Percentiles rank a stretch among this genome's conserved stretches.
phyloP scores from a whole-genome alignment of 2,888 invertebrate species.

The Odontomyia ornata region DNA sequence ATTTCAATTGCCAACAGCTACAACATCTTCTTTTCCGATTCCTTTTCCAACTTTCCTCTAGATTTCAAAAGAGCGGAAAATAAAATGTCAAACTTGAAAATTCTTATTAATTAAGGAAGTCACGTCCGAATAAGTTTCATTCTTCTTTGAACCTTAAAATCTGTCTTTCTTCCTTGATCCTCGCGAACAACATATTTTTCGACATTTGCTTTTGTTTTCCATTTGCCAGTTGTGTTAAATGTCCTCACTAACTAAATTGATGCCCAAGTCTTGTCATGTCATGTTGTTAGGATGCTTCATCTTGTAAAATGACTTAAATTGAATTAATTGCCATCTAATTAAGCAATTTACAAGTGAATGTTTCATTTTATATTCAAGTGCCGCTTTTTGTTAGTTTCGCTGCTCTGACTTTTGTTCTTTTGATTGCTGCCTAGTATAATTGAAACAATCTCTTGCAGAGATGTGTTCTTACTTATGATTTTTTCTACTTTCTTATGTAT shows the following conservation, averaged over 20 bases:
- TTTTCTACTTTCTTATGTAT: no score
- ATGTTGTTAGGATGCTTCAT: constrained; percentile 8
- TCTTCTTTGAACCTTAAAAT: background rate
- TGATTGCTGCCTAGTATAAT: background rate
- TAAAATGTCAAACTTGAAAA: background rate
- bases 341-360: constrained; percentile 28
- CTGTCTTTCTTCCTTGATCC: background rate
- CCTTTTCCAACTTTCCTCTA: background rate
- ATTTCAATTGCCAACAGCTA: background rate
- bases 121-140: constrained; percentile 17
- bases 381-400: background rate
- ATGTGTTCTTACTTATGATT: no score
- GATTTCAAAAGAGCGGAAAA: background rate
- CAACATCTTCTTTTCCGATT: background rate
- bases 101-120: constrained; percentile 27
- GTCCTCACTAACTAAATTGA: constrained; percentile 30
- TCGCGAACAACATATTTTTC: background rate
- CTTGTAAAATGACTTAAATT: constrained; percentile 34
- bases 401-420: background rate
- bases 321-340: constrained; percentile 38
- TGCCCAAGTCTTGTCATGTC: constrained; percentile 13
- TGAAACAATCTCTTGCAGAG: no score
- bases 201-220: background rate
- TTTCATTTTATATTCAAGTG: background rate
- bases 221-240: background rate